These are phyloP conservation scores for Artibeus lituratus DNA, from an alignment of 2,797 vertebrate genomes.

Conservation along the genomic window DNA sequence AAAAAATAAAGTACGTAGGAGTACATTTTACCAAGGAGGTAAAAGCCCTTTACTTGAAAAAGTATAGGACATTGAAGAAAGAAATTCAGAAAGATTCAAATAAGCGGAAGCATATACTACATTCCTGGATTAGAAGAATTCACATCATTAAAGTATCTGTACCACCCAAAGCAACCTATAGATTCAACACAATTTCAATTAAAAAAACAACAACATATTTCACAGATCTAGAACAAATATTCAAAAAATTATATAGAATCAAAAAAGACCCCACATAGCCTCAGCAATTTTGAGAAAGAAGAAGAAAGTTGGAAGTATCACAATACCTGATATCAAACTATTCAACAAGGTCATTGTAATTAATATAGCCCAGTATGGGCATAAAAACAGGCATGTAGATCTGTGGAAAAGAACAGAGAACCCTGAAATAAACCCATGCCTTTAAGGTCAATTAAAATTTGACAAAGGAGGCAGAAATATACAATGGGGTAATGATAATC, in stretches of 20 bases:
- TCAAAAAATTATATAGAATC: neutral
- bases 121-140: neutral
- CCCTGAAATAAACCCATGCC: neutral
- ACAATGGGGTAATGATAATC: neutral
- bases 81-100: neutral
- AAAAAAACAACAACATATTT: neutral
- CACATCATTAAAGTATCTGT: neutral
- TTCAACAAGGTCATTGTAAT: neutral
- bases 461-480: neutral
- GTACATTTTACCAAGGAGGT: too few species aligned
- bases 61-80: too few species aligned
- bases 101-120: neutral
- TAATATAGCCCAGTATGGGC: neutral
- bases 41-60: too few species aligned
- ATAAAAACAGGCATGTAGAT: neutral
- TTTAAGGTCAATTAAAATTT: neutral
- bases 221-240: neutral
- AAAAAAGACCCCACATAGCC: neutral
- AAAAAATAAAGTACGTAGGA: too few species aligned
- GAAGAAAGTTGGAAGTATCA: neutral
- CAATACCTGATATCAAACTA: neutral
- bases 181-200: neutral
- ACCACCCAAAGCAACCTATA: neutral
- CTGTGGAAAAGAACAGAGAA: neutral
- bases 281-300: neutral